Evolutionary conservation across 2,797 vertebrate species (phyloP).

Genomic region (Pantherophis alleghaniensis): DNA sequence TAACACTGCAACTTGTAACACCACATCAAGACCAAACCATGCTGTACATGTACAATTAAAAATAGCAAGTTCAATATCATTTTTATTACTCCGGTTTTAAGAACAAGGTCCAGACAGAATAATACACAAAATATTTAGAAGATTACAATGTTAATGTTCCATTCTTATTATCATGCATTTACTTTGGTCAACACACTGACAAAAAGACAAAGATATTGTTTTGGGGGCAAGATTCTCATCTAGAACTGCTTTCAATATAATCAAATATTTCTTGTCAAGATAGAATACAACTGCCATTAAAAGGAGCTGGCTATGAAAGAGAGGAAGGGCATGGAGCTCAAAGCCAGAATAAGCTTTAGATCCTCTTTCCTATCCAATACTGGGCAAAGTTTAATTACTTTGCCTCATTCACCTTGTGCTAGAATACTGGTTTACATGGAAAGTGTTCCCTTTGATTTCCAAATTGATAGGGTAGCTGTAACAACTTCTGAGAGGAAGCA

Average conservation of each 20-base stretch:
- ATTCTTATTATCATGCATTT: background rate
- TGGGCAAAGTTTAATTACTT: background rate
- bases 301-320: background rate
- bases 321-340: background rate
- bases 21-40: background rate
- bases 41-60: background rate
- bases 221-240: background rate
- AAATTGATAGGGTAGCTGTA: background rate
- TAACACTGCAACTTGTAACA: background rate
- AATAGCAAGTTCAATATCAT: background rate
- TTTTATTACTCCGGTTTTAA: background rate
- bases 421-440: background rate
- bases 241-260: background rate
- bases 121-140: slow-evolving; percentile 12
- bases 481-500: background rate
- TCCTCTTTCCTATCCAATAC: background rate
- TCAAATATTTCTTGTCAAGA: background rate
- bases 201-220: background rate
- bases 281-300: background rate
- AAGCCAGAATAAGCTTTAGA: background rate
- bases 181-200: background rate
- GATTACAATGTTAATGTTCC: background rate
- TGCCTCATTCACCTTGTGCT: background rate
- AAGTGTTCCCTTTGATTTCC: background rate
- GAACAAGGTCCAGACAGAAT: background rate